Evolutionary conservation across 1,140 invertebrate genomes (phyloP).

Genomic region (Cydia pomonella): DNA sequence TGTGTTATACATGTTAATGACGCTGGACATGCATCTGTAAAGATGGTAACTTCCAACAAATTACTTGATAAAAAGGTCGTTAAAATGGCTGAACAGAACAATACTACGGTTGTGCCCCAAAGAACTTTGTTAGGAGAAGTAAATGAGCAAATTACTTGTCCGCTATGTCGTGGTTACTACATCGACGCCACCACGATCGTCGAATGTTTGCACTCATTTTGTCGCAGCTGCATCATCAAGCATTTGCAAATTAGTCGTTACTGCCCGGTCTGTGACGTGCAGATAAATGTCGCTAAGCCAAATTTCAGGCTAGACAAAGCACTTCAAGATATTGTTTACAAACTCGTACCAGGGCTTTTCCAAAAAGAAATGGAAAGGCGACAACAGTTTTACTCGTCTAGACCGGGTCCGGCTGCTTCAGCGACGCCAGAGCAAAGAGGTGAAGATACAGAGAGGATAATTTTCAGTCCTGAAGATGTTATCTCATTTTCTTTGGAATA

Average conservation of each 20-base stretch:
- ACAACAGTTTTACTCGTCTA: slow-evolving; percentile 90
- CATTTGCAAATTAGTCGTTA: slow-evolving; percentile 90
- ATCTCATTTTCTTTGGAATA: slow-evolving; percentile 96
- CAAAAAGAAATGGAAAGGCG: slow-evolving; percentile 94
- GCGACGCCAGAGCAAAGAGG: slow-evolving; percentile 91
- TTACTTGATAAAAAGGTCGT: slow-evolving; percentile 74
- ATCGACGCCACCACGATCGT: slow-evolving; percentile 97
- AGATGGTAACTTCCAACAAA: slow-evolving; percentile 78
- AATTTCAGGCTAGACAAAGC: slow-evolving; percentile 94
- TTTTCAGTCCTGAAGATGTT: slow-evolving; percentile 94
- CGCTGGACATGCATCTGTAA: slow-evolving; percentile 55
- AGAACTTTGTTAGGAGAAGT: slow-evolving; percentile 77
- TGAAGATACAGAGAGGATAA: slow-evolving; percentile 90
- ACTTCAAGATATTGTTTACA: slow-evolving; percentile 97
- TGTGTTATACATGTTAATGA: slow-evolving; percentile 45
- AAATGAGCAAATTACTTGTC: slow-evolving; percentile 84
- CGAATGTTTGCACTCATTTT: slow-evolving; percentile 97
- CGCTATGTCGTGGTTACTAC: slow-evolving; percentile 94
- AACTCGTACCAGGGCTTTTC: slow-evolving; percentile 95
- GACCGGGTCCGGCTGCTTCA: slow-evolving; percentile 86
- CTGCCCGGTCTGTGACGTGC: slow-evolving; percentile 93
- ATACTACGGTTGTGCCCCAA: slow-evolving; percentile 67
- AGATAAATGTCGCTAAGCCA: slow-evolving; percentile 93
- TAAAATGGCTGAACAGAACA: slow-evolving; percentile 72
- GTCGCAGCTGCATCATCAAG: slow-evolving; percentile 94